Base-by-base conservation (phyloP, 1,140 invertebrate species). In the Tigriopus japonicus region DNA sequence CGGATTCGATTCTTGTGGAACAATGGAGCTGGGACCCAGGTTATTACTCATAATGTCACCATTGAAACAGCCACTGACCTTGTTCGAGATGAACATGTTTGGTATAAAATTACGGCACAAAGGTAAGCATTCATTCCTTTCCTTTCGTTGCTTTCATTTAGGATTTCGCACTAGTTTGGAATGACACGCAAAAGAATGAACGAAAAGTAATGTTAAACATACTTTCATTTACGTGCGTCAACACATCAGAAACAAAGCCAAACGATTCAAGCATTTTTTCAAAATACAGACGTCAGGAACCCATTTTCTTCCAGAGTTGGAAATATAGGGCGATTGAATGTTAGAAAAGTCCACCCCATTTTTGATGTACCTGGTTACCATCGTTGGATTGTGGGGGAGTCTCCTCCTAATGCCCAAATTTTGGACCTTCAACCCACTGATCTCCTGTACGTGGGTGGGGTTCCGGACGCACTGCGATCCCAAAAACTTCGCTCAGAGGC, bases 1-100 rank as follows among this genome's bases (percentile, higher is more conserved):
- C 80, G 79, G 58, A 80, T 88, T 13, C 74, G 79, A 62, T 81
- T 86, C 55, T 66, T 81, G 0, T 89, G 85, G 86, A 81, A 86
- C 69, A 74, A 83, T 1, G 86, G 85, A 10, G 81, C 80, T 19
- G 82, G 80, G 1, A 76, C 77, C 0, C 75, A 77, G 2, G 70
- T 74, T 14, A 69, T 84, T 0, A 79, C 74, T 1, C 83, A 87
- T 72, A 78, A 80, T 1, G 65, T 72, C 35, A 65, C 65, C 67
- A 78, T 75, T 62, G 74, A 65, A 66, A 78, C 63, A 66, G 78
- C 68, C 69, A 69, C 74, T 28, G 76, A 78, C 21, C 73, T 79
- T 60, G 71, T 75, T 10, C 72, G 75, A 15, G 77, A 83, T 40
- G 79, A 83, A 60, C 75, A 76, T 35, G 76, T 75, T 61, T 87